Evolutionary conservation across 1,140 invertebrate species (phyloP), one percentile per base, ranked within the genome.

Genomic region (Drosophila micromelanica): DNA sequence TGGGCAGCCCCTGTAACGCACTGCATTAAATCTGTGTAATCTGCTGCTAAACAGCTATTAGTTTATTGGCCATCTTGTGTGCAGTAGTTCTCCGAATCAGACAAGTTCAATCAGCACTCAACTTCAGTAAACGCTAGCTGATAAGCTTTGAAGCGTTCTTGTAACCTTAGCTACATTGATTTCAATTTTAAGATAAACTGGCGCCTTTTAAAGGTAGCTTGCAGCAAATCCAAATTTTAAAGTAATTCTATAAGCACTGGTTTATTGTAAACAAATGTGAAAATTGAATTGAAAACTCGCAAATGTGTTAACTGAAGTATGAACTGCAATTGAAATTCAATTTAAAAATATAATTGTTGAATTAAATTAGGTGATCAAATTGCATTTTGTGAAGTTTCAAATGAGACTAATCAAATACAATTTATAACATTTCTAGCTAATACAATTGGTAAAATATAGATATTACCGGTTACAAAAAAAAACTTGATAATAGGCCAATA

Each of bases 21-120:
- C 45, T 45, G 42, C 2, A 4, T 20, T 32, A 32, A 46, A 59
- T 59, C 56, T 20, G 35, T n/a, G 17, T 42, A 27, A 56, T 56
- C 20, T 38, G 54, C 38, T 35, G 30, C n/a, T 35, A 35, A 7
- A 7, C 30, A 15, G 30, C 13, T 30, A 45, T 45, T 59, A 20
- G 37, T 60, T 68, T 68, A 68, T 60, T 68, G 64, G 6, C 56
- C 64, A 68, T 23, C 55, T 68, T 45, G 5, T 15, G 45, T 52
- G 20, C 8, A 30, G 42, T 13, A 4, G 54, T 23, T 52, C 2
- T 15, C 7, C n/a, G 32, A 55, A 35, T 37, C 42, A 9, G 30
- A 4, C 37, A 12, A 30, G 6, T 3, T 13, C 27, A 40, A 23
- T 56, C 37, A 23, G 17, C 15, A 2, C 5, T 8, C 12, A 51